Evolutionary conservation across 2,888 invertebrate species (phyloP), one percentile per base, ranked within the genome.

Genomic region (Lasioglossum zephyrum): DNA sequence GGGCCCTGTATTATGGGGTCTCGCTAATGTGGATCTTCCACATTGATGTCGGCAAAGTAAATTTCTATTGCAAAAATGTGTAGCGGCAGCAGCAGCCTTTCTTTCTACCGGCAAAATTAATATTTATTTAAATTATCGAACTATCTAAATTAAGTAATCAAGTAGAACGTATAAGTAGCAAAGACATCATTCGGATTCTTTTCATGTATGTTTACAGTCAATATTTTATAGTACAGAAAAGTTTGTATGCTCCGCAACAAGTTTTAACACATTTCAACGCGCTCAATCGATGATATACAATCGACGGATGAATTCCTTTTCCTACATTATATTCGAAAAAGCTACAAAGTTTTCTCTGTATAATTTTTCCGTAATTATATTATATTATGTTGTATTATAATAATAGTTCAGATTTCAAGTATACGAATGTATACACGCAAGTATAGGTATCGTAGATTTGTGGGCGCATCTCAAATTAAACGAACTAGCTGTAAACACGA

Each of bases 271-370:
- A 69, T 69, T 69, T 69, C 39, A 70, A n/a, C 13, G 26, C 5
- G 70, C 13, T n/a, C 39, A 11, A 70, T 70, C 39, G 18, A 69
- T 39, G 39, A 11, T 39, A 69, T 69, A 69, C 39, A 53, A 53
- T 36, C 69, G 39, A 69, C 2, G 36, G 11, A 63, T 36, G n/a
- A 63, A 63, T 16, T 63, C 6, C 18, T 39, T 69, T 69, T 22
- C 22, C 69, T 39, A 69, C 41, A 16, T 16, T 72, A 72, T 31
- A 72, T 26, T 26, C 26, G 26, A 44, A 72, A 72, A 72, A 47
- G 44, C 72, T 72, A 72, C 72, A 72, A 72, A 72, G 13, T 26
- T 26, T 26, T 22, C 47, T 73, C 47, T 73, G 47, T 18, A 31
- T 47, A 73, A 73, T 73, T 22, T 31, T 73, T 31, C 22, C 22